These are phyloP conservation scores for Thamnaconus septentrionalis DNA, from an alignment of 2,113 vertebrate species.

Conservation along the genomic window DNA sequence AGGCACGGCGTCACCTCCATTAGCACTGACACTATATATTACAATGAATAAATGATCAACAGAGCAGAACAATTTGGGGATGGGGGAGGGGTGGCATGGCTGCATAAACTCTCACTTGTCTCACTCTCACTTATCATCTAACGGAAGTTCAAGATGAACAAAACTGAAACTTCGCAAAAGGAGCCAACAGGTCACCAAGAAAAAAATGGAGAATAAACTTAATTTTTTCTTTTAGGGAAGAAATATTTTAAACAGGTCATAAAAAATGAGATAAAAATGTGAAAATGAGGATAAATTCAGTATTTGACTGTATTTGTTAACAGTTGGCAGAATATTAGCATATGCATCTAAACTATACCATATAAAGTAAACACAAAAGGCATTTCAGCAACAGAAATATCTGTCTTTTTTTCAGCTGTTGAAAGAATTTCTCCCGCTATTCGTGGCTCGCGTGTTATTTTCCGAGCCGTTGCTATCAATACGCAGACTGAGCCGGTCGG, in stretches of 20 bases:
- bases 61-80: conserved; percentile 32
- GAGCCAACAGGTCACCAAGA: conserved; percentile 26
- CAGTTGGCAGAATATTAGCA: too few relatives aligned
- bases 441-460: conserved; percentile 11
- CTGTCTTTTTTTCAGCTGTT: conserved; percentile 28
- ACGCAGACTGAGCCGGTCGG: conserved; percentile 33
- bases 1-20: background rate
- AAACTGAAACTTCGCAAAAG: conserved; percentile 36
- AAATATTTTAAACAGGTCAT: conserved; percentile 38
- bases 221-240: conserved; percentile 43
- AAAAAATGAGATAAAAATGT: too few relatives aligned
- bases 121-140: background rate
- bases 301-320: too few relatives aligned
- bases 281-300: too few relatives aligned
- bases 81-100: conserved; percentile 25
- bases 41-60: conserved; percentile 41
- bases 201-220: conserved; percentile 52
- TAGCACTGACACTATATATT: background rate
- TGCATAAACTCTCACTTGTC: background rate
- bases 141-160: conserved; percentile 19
- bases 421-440: conserved; percentile 19
- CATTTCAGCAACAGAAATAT: background rate
- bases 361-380: too few relatives aligned
- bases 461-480: conserved; percentile 49
- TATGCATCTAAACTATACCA: too few relatives aligned